Evolutionary conservation across 2,113 vertebrate genomes (phyloP).

Genomic region (Nestor notabilis): DNA sequence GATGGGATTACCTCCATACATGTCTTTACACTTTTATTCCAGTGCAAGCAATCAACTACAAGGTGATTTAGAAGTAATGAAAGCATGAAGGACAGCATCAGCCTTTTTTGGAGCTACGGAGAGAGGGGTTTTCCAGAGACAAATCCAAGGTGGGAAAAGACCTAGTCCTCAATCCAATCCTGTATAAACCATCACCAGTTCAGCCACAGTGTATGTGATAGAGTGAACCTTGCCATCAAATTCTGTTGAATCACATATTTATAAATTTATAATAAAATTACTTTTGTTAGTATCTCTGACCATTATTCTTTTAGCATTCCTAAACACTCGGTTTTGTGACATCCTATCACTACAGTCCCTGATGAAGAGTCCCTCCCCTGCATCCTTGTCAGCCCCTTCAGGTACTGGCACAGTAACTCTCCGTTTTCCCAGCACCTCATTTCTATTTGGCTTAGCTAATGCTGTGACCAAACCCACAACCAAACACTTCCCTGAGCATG

Average conservation of each 20-base stretch:
- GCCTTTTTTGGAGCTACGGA: neutral
- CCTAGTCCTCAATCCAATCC: neutral
- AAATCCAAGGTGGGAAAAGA: neutral
- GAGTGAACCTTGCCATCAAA: neutral
- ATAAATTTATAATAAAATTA: neutral
- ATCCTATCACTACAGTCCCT: too few species aligned
- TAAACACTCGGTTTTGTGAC: too few species aligned
- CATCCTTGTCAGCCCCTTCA: too few species aligned
- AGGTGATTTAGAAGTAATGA: neutral
- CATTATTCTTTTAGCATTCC: too few species aligned
- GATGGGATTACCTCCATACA: neutral
- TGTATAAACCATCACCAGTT: neutral
- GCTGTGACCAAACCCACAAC: neutral
- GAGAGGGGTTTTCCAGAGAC: neutral
- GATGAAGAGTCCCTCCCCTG: too few species aligned
- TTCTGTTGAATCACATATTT: neutral
- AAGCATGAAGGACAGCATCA: neutral
- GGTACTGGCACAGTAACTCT: neutral
- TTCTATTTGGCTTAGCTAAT: neutral
- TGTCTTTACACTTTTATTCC: neutral
- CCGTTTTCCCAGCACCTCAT: neutral
- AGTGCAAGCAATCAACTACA: neutral
- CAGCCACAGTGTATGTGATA: neutral
- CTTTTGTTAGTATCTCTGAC: too few species aligned
- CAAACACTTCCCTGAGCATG: neutral